Conservation (phyloP, 2,888 invertebrate species). For the Rhagonycha lutea region DNA sequence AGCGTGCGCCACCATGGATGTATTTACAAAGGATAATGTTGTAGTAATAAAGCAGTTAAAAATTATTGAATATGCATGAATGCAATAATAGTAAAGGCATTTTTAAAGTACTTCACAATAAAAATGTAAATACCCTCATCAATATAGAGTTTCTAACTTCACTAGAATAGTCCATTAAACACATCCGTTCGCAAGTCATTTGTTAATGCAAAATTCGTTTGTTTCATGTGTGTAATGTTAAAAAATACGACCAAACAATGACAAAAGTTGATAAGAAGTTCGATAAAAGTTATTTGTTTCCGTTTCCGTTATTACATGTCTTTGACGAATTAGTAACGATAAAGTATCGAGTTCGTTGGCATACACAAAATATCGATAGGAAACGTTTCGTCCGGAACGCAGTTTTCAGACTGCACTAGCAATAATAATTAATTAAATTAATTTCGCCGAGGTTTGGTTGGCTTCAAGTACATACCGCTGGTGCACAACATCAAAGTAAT, state of each 20-base stretch:
- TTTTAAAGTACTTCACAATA: constrained; percentile 31
- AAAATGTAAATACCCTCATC: constrained; percentile 43
- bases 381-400: not conserved
- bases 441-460: not conserved
- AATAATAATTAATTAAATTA: constrained; percentile 1
- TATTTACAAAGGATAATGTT: constrained; percentile 1
- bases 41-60: constrained; percentile 6
- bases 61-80: constrained; percentile 33
- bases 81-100: constrained; percentile 20
- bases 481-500: constrained; percentile 27
- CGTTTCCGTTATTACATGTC: constrained; percentile 44
- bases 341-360: constrained; percentile 33
- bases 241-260: constrained; percentile 45
- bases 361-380: constrained; percentile 24
- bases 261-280: constrained; percentile 48
- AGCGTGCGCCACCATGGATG: not conserved
- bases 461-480: not conserved
- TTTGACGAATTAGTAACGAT: constrained; percentile 35
- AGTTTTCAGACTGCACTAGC: not conserved
- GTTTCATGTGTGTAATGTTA: constrained; percentile 51
- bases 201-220: constrained; percentile 52
- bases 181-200: constrained; percentile 51
- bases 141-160: constrained; percentile 29
- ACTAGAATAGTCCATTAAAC: constrained; percentile 50
- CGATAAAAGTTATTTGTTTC: constrained; percentile 48